Evolutionary conservation across 2,888 invertebrate species (phyloP).

Genomic region (Pemphredon lugubris): DNA sequence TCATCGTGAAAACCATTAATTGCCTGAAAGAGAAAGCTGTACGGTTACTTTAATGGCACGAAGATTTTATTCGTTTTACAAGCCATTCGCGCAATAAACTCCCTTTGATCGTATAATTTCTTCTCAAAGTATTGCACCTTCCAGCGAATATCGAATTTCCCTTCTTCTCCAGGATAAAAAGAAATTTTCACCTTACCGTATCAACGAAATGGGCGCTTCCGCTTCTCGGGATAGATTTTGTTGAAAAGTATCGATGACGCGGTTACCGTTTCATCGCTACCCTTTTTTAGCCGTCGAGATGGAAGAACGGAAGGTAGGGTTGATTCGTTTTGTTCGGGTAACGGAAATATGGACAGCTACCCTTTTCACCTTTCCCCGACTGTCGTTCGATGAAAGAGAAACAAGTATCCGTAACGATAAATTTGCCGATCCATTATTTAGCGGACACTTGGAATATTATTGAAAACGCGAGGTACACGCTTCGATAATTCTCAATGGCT

Average conservation of each 20-base stretch:
- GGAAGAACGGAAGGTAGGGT: slow-evolving; percentile 7
- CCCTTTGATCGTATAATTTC: slow-evolving; percentile 57
- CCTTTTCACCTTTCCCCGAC: slow-evolving; percentile 1
- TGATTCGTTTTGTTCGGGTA: slow-evolving; percentile 30
- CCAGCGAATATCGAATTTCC: slow-evolving; percentile 58
- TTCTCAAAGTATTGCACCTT: slow-evolving; percentile 39
- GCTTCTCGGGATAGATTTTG: slow-evolving; percentile 54
- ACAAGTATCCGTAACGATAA: not conserved
- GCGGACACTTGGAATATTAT: slow-evolving; percentile 10
- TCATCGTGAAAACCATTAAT: not conserved
- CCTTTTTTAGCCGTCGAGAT: slow-evolving; percentile 33
- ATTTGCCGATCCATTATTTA: slow-evolving; percentile 3
- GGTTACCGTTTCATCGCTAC: slow-evolving; percentile 35
- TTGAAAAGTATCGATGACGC: slow-evolving; percentile 56
- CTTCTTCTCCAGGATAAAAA: slow-evolving; percentile 18
- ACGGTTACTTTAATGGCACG: slow-evolving; percentile 18
- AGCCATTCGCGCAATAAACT: slow-evolving; percentile 7
- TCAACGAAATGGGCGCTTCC: slow-evolving; percentile 57
- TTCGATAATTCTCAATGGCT: slow-evolving; percentile 17
- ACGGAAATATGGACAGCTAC: slow-evolving; percentile 14
- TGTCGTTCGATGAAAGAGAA: not conserved
- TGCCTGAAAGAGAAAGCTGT: slow-evolving; percentile 5
- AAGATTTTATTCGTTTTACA: slow-evolving; percentile 1
- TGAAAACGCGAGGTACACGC: not conserved
- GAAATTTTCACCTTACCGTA: slow-evolving; percentile 36